Conservation (phyloP, 1,140 invertebrate species). For the Drosophila sulfurigaster region DNA sequence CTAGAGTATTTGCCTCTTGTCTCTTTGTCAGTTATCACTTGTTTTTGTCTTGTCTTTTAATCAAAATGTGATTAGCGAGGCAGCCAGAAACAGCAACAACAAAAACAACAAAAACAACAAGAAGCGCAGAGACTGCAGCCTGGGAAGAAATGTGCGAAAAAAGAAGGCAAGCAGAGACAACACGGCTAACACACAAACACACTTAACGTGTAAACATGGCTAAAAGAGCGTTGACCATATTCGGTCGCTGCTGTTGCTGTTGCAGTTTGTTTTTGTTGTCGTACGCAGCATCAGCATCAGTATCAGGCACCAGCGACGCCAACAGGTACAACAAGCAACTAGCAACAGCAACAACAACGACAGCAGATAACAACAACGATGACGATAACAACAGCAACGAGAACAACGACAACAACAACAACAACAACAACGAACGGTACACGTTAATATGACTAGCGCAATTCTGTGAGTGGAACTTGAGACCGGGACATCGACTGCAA, state of each 20-base stretch:
- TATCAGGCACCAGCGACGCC: slow-evolving; percentile 53
- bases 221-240: slow-evolving; percentile 82
- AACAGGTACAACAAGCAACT: slow-evolving; percentile 35
- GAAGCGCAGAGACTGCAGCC: slow-evolving; percentile 50
- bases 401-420: slow-evolving; percentile 30
- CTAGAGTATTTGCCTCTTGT: slow-evolving; percentile 44
- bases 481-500: slow-evolving; percentile 12
- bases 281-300: slow-evolving; percentile 47
- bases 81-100: slow-evolving; percentile 29
- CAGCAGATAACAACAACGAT: slow-evolving; percentile 32
- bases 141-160: slow-evolving; percentile 62
- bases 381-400: slow-evolving; percentile 35
- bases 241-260: slow-evolving; percentile 58
- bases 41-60: slow-evolving; percentile 52
- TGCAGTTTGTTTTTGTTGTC: slow-evolving; percentile 50
- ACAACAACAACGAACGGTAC: slow-evolving; percentile 64
- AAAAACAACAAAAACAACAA: slow-evolving; percentile 16
- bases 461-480: slow-evolving; percentile 49
- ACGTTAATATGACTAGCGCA: slow-evolving; percentile 75
- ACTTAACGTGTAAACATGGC: slow-evolving; percentile 82
- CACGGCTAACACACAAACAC: slow-evolving; percentile 78
- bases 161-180: slow-evolving; percentile 7
- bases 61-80: slow-evolving; percentile 66
- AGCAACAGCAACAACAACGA: slow-evolving; percentile 34
- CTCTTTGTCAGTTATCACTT: slow-evolving; percentile 40